Base-by-base conservation (phyloP, 2,113 vertebrate genomes). In the Phaethon lepturus region DNA sequence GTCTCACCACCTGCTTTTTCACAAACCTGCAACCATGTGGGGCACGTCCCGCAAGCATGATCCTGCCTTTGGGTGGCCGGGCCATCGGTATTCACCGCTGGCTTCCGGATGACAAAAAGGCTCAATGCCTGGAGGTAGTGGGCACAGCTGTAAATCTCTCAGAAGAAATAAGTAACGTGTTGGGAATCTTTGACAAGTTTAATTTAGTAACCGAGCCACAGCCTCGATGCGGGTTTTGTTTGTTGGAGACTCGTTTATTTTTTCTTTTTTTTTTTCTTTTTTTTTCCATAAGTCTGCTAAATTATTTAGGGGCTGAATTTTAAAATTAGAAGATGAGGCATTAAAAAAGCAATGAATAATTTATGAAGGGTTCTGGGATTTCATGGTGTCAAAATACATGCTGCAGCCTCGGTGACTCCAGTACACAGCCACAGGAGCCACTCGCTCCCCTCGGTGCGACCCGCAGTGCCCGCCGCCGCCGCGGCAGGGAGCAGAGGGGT, bases 241-340 rank as follows among this genome's bases (percentile, higher is more conserved):
- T 86, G 53, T 35, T 75, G 80, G 56, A 89, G 53, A 40, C 29
- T 73, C 71, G 44, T 59, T 96, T 84, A 6, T 44, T 81, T 81
- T 69, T 66, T 31, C 3, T 28, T 73, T n/a, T 7, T 50, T 84
- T 79, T 71, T 44, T 23, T 29, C 9, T 38, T 38, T 38, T 38
- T 38, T 38, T 38, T 38, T 38, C 38, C 44, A 40, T 26, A 68
- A 79, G 18, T 77, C 95, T 97, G 60, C 31, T 98, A 60, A 97
- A 97, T 98, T 96, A 98, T 98, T 97, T 94, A 97, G 60, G 26
- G 24, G 7, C 29, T 88, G 88, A 91, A 76, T 94, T 97, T 98
- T 94, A 97, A 98, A 97, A 96, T 96, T 96, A 97, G 96, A 95
- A 94, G 79, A 96, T 35, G 25, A 10, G 2, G 93, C 96, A 92